Percentiles rank a stretch among this genome's conserved stretches.
Evolutionary conservation across 1,140 invertebrate genomes (phyloP).

Genomic region (Caenorhabditis brenneri): DNA sequence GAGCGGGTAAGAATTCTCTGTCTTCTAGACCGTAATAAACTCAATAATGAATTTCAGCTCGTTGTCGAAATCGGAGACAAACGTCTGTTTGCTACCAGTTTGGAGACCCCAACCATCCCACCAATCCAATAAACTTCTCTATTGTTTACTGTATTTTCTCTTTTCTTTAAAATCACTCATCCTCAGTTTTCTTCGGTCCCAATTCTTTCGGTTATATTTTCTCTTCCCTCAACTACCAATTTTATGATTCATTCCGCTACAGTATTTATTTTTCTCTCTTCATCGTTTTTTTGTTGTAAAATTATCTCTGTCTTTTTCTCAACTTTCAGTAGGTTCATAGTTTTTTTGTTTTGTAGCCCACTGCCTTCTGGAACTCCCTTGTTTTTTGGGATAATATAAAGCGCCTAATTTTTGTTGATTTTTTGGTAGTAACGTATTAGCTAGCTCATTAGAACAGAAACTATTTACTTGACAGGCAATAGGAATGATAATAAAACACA

Average conservation of each 20-base stretch:
- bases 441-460: no score
- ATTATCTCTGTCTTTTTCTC: no score
- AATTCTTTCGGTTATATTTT: not conserved
- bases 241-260: not conserved
- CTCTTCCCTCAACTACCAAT: not conserved
- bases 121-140: not conserved
- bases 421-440: no score
- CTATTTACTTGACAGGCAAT: no score
- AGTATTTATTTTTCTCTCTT: not conserved
- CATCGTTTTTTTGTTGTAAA: not conserved
- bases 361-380: no score
- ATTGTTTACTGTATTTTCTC: not conserved
- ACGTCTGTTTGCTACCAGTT: constrained; percentile 27
- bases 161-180: not conserved
- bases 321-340: not conserved
- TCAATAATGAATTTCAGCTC: constrained; percentile 44
- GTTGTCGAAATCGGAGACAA: constrained; percentile 38
- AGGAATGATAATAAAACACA: no score
- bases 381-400: no score
- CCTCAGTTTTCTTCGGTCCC: not conserved
- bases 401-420: no score
- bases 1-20: constrained; percentile 24
- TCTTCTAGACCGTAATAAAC: not conserved
- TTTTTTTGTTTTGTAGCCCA: not conserved
- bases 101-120: constrained; percentile 28